Percentiles rank a stretch among this genome's conserved stretches.
Evolutionary conservation across 1,140 invertebrate species (phyloP).

Genomic region (Bombus superbus): DNA sequence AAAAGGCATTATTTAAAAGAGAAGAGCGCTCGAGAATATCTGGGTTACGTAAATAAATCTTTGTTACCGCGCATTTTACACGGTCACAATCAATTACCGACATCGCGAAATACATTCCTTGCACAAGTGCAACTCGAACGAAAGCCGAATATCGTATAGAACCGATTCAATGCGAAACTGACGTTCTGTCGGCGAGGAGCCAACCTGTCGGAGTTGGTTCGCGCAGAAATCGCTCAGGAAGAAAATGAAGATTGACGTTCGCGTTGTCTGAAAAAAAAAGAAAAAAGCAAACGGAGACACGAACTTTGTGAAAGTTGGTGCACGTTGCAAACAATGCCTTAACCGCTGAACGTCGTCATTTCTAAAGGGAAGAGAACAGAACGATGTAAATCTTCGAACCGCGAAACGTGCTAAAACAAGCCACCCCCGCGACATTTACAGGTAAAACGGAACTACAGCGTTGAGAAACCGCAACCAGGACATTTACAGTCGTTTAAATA

Average conservation of each 20-base stretch:
- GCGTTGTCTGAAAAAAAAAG: background rate
- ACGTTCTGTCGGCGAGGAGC: background rate
- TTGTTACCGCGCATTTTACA: background rate
- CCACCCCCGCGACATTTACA: slow-evolving; percentile 23
- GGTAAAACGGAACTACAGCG: slow-evolving; percentile 10
- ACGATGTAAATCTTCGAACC: slow-evolving; percentile 61
- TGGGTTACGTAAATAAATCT: background rate
- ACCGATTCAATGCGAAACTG: no score
- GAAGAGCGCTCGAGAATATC: background rate
- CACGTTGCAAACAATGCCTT: background rate
- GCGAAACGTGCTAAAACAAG: slow-evolving; percentile 25
- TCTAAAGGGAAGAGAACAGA: slow-evolving; percentile 1
- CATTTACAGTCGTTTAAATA: slow-evolving; percentile 44
- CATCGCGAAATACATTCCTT: background rate
- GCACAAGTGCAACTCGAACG: background rate
- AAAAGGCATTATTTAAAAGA: background rate
- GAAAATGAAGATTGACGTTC: slow-evolving; percentile 7
- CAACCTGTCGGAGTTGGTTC: background rate
- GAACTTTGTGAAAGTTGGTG: slow-evolving; percentile 6
- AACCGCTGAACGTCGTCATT: slow-evolving; percentile 18
- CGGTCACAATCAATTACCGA: background rate
- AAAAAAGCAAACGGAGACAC: background rate
- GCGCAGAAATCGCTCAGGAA: background rate
- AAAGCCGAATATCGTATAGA: background rate
- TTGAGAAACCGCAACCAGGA: slow-evolving; percentile 41